Evolutionary conservation across 1,140 invertebrate genomes (phyloP), one percentile per base, ranked within the genome.

Genomic region (Drosophila lacertosa): DNA sequence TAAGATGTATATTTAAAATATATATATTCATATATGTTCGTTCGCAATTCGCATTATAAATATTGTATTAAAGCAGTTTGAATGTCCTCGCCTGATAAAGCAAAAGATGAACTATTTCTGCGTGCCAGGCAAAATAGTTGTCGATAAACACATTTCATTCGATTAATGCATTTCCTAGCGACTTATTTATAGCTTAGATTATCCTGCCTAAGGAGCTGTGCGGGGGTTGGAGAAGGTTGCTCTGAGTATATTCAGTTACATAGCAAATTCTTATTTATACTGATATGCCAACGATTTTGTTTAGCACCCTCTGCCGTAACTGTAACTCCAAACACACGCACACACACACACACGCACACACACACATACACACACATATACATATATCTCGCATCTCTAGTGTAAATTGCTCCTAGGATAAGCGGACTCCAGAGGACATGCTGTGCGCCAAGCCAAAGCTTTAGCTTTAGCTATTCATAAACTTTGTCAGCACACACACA

Each of bases 391-490:
- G 26, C 40, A 58, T 45, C 40, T 35, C 9, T 37, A 16, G 29
- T 20, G 39, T 1, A 20, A 18, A 32, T 32, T 22, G 33, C 32
- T 18, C 42, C 55, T 16, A 35, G 45, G 22, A 53, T 26, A 51
- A 62, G 35, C 15, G 20, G 18, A 20, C 40, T 35, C 4, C 37
- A 44, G 40, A 26, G 37, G 18, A 57, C 24, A 64, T 40, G 22
- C 18, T 69, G 44, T 51, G 18, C 51, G 59, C 58, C 69, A 62
- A 62, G 59, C 58, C 69, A 62, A 62, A 45, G 51, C 32, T 47
- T 22, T 54, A 42, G 54, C 77, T 60, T 81, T 71, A 67, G 53
- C 74, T 73, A 77, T 83, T 83, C 78, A 78, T 66, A 78, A 83
- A 83, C 79, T 74, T 82, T 83, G 74, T 78, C 60, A 83, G 60